phyloP scores from a whole-genome alignment of 1,140 invertebrate genomes.

The Cheumatopsyche charites region DNA sequence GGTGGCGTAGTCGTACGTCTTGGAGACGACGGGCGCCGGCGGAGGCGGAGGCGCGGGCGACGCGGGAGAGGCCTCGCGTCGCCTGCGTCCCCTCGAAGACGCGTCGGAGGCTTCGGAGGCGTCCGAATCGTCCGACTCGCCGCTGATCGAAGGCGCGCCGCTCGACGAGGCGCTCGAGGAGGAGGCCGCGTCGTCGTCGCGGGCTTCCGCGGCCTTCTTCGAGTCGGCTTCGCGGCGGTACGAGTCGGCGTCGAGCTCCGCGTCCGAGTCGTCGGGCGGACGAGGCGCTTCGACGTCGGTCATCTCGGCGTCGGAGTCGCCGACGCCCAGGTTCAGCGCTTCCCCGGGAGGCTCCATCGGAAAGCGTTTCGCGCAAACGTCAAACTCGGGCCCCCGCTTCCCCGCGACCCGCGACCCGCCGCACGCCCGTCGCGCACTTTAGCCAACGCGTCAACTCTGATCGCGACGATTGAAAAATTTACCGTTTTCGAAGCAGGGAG shows the following conservation, averaged over 20 bases:
- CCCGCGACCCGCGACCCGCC: too few relatives aligned
- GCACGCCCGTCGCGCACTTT: too few relatives aligned
- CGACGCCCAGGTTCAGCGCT: conserved; percentile 72
- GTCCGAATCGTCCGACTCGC: not conserved
- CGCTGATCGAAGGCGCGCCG: not conserved
- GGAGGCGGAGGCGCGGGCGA: conserved; percentile 52
- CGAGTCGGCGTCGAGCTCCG: not conserved
- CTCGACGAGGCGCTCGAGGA: not conserved
- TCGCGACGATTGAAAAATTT: too few relatives aligned
- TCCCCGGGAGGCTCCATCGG: conserved; percentile 58
- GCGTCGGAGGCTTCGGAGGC: conserved; percentile 48
- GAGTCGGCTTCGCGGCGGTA: not conserved
- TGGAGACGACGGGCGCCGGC: conserved; percentile 58
- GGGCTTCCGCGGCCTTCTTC: conserved; percentile 60
- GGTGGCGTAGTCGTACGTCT: conserved; percentile 84
- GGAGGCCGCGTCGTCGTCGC: not conserved
- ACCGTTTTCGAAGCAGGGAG: too few relatives aligned
- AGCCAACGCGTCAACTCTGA: too few relatives aligned
- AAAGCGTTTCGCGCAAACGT: not conserved
- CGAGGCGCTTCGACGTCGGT: conserved; percentile 68
- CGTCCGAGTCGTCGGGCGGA: not conserved
- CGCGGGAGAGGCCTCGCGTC: conserved; percentile 55
- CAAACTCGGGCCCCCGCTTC: too few relatives aligned
- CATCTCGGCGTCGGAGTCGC: conserved; percentile 73
- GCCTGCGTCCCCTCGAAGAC: conserved; percentile 63